Conservation (phyloP, 1,140 invertebrate genomes). For the Battus philenor region DNA sequence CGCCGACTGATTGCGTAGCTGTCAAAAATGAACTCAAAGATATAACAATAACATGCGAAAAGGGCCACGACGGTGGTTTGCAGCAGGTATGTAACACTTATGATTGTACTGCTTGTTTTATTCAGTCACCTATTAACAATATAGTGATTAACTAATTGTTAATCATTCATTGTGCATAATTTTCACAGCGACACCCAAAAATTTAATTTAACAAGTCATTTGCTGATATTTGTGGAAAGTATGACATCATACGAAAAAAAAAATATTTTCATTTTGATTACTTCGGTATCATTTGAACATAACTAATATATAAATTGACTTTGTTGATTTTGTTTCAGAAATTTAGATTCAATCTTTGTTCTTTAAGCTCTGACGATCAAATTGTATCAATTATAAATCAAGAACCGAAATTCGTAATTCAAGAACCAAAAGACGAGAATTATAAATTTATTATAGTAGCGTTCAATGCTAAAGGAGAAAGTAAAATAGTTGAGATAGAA, state of each 20-base stretch:
- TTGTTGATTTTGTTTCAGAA: slow-evolving; percentile 59
- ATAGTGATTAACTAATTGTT: too few relatives aligned
- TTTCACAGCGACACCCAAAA: too few relatives aligned
- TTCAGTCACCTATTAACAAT: too few relatives aligned
- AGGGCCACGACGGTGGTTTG: slow-evolving; percentile 56
- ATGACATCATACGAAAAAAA: too few relatives aligned
- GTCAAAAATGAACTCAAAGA: slow-evolving; percentile 27
- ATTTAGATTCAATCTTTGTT: slow-evolving; percentile 51
- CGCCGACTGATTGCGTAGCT: slow-evolving; percentile 45
- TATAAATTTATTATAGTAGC: slow-evolving; percentile 57
- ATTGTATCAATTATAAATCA: slow-evolving; percentile 46
- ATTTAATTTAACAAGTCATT: too few relatives aligned
- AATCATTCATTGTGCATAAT: too few relatives aligned
- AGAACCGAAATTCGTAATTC: slow-evolving; percentile 55
- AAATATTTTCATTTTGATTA: too few relatives aligned
- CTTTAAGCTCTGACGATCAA: slow-evolving; percentile 34
- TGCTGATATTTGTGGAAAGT: too few relatives aligned
- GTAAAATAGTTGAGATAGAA: slow-evolving; percentile 46
- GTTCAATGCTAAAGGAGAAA: slow-evolving; percentile 60
- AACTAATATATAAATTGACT: too few relatives aligned
- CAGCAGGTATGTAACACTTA: slow-evolving; percentile 49
- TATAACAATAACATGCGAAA: slow-evolving; percentile 47
- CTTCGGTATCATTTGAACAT: too few relatives aligned
- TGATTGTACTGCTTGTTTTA: too few relatives aligned
- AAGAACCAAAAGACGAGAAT: slow-evolving; percentile 44